Base-by-base conservation (phyloP, 2,888 invertebrate genomes). In the Nomada goodeniana region DNA sequence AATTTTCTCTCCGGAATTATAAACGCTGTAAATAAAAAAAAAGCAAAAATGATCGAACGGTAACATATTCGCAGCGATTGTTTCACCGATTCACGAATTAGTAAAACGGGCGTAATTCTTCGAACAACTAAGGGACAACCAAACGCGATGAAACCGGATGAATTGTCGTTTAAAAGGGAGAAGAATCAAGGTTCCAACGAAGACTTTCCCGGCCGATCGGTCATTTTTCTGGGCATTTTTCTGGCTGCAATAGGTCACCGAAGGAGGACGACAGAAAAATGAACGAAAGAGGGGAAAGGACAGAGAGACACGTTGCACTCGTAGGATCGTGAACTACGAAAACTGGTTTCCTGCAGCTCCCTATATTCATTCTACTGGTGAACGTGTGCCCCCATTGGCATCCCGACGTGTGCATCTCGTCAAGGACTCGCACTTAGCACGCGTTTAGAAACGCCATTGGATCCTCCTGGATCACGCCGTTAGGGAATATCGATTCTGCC, bases 331-430 rank as follows among this genome's bases (percentile, higher is more conserved):
- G 78, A 85, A 86, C 83, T 85, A 83, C 88, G 88, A 83, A 86
- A 89, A 89, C 89, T 89, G 89, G 89, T 89, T 89, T 88, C 72
- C 79, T 42, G 26, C 47, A 72, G 72, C 64, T 70, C 80, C 67
- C 64, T 50, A 61, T 79, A 76, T 86, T 87, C 79, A 77, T 84
- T 80, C 74, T 55, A 76, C 76, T 84, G 70, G 89, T 89, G 88
- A 89, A 89, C 82, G 89, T 87, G 86, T 84, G 86, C 82, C 84
- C 85, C 82, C 83, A 71, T 80, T 86, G 89, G 88, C 88, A 89
- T 89, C 81, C 65, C 82, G 67, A 23, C 77, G 73, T 47, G 74
- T 84, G 82, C 88, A 83, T 86, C 87, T 53, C 83, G 83, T 67
- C 89, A 89, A 89, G 89, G 89, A 89, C 89, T 89, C 82, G 55